These are phyloP conservation scores for Hyperoplus immaculatus DNA, from an alignment of 2,797 vertebrate species.

Conservation along the genomic window DNA sequence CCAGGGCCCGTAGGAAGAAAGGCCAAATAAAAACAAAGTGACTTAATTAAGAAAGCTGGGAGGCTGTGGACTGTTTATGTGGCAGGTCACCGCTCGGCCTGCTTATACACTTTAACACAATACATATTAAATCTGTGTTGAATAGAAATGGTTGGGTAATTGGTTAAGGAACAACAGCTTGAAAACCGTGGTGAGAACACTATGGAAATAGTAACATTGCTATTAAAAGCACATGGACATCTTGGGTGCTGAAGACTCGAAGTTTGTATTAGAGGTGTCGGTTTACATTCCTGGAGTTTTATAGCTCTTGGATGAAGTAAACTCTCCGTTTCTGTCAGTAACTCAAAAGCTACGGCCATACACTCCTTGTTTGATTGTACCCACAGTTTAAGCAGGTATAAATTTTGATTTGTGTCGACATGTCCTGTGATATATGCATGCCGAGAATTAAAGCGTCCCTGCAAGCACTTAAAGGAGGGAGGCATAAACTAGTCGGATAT, in stretches of 20 bases:
- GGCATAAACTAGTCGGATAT: conserved; percentile 4
- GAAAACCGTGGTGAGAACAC: neutral
- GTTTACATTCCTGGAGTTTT: conserved; percentile 5
- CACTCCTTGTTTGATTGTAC: neutral
- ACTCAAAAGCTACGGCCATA: neutral
- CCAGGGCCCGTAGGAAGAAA: conserved; percentile 73
- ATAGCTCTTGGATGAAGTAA: conserved; percentile 10
- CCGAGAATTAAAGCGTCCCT: conserved; percentile 12
- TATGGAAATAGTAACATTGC: conserved; percentile 1
- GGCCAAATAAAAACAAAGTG: conserved; percentile 84
- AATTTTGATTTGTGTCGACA: conserved; percentile 3
- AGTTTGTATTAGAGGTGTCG: conserved; percentile 15
- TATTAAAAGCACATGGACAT: neutral
- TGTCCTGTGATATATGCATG: conserved; percentile 2
- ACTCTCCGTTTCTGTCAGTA: conserved; percentile 4
- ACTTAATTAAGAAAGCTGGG: conserved; percentile 84
- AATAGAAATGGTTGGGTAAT: conserved; percentile 22
- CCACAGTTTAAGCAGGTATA: conserved; percentile 1
- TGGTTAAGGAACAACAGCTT: neutral
- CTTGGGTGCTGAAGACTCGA: neutral
- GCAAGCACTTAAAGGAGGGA: neutral
- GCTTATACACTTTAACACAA: conserved; percentile 26
- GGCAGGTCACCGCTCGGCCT: conserved; percentile 56
- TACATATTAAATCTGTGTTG: conserved; percentile 39
- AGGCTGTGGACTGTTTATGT: conserved; percentile 72